Base-by-base conservation (phyloP, 1,140 invertebrate genomes). In the Heliconius melpomene region DNA sequence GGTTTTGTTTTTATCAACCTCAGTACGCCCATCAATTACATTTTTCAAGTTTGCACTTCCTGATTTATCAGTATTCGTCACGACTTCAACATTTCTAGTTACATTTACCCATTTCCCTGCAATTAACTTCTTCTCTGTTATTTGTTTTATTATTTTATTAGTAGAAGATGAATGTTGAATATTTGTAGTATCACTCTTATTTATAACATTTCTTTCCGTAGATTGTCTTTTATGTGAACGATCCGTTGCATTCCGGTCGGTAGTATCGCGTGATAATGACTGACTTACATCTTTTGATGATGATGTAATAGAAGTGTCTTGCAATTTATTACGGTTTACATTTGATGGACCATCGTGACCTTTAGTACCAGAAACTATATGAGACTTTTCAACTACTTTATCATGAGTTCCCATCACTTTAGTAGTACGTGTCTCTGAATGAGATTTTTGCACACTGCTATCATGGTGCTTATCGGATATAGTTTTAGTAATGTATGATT, bases 111-210 rank as follows among this genome's bases (percentile, higher is more conserved):
- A 92, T 85, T 94, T 94, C 16, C 93, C 93, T 16, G 77, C 93
- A 76, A 91, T 91, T 26, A 94, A 83, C 84, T 94, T 94, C 84
- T 93, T 94, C 86, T 94, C 93, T 71, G 92, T 88, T 74, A 94
- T 84, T 88, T 93, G 90, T 84, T 93, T 94, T 57, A 90, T 87
- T n/a, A 85, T 88, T 82, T 93, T 94, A 18, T 89, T 91, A 50
- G 85, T 88, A 76, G 91, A 86, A 46, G 86, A 85, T 73, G 88
- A 86, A 52, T 81, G 89, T 83, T 87, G 93, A 7, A 88, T 73
- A 77, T 85, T 89, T 81, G 81, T 90, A 18, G 83, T 82, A 80
- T 92, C 90, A 11, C 73, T 80, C 85, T 87, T 92, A 74, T 87
- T 86, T 52, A 85, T 74, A 26, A 82, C 66, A 79, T 82, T 89